phyloP scores from a whole-genome alignment of 2,888 invertebrate species.

The Andrena camellia region DNA sequence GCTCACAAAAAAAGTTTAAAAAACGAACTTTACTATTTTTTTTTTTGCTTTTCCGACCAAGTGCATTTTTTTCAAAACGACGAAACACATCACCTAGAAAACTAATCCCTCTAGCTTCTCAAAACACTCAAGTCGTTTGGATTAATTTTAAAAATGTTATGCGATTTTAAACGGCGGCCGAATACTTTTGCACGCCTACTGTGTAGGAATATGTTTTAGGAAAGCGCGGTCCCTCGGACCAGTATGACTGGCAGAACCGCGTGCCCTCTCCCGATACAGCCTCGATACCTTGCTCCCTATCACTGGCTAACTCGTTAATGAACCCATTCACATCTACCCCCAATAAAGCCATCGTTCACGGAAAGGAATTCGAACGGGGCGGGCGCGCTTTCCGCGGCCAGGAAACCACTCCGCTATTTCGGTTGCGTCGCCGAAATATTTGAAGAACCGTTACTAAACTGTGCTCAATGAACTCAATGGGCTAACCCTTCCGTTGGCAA shows the following conservation, averaged over 20 bases:
- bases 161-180: too few species aligned
- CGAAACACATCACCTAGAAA: too few species aligned
- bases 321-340: slow-evolving; percentile 30
- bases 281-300: neutral
- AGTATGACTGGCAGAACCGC: neutral
- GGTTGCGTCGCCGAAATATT: slow-evolving; percentile 49
- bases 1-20: too few species aligned
- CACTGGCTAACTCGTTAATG: slow-evolving; percentile 20
- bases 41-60: too few species aligned
- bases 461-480: slow-evolving; percentile 65
- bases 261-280: neutral
- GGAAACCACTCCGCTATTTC: slow-evolving; percentile 49
- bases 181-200: too few species aligned
- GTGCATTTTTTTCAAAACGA: too few species aligned
- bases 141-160: too few species aligned
- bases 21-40: too few species aligned
- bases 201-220: too few species aligned
- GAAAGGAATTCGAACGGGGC: slow-evolving; percentile 20
- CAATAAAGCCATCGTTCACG: slow-evolving; percentile 15
- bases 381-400: slow-evolving; percentile 24
- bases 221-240: neutral
- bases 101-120: too few species aligned
- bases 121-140: too few species aligned
- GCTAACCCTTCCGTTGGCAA: slow-evolving; percentile 55
- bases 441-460: slow-evolving; percentile 52